phyloP scores from a whole-genome alignment of 2,113 vertebrate genomes.

The Rhodinocichla rosea region DNA sequence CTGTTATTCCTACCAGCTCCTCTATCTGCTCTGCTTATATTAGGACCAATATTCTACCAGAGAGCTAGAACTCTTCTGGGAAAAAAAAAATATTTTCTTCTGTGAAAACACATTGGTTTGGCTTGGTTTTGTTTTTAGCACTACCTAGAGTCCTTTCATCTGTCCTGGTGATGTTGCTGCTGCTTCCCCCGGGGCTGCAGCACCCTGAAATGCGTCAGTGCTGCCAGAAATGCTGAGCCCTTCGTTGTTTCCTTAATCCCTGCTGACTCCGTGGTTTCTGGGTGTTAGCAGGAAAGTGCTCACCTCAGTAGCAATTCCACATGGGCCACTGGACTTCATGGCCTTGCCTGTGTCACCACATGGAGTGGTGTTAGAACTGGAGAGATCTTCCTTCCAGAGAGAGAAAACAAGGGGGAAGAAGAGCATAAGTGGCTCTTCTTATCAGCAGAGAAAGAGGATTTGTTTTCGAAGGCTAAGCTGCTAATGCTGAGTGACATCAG shows the following conservation, averaged over 20 bases:
- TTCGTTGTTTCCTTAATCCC: not conserved
- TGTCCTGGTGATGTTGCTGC: not conserved
- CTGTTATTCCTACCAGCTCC: not conserved
- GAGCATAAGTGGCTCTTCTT: not conserved
- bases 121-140: not conserved
- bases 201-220: not conserved
- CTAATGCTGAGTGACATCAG: constrained; percentile 13
- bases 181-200: not conserved
- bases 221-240: not conserved
- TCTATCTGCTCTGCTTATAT: not conserved
- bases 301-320: not conserved
- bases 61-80: not conserved
- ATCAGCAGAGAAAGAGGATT: constrained; percentile 14
- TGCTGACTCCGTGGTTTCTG: constrained; percentile 20
- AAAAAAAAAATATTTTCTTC: not conserved
- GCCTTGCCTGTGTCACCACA: not conserved
- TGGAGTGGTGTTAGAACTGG: not conserved
- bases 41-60: not conserved
- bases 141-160: not conserved
- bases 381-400: not conserved
- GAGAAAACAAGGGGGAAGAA: not conserved
- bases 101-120: not conserved
- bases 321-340: not conserved
- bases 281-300: constrained; percentile 10
- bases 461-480: constrained; percentile 1